A percentile compares a stretch with the other conserved stretches of the same genome.
phyloP scores from a whole-genome alignment of 2,113 vertebrate species.

The Atractosteus spatula region DNA sequence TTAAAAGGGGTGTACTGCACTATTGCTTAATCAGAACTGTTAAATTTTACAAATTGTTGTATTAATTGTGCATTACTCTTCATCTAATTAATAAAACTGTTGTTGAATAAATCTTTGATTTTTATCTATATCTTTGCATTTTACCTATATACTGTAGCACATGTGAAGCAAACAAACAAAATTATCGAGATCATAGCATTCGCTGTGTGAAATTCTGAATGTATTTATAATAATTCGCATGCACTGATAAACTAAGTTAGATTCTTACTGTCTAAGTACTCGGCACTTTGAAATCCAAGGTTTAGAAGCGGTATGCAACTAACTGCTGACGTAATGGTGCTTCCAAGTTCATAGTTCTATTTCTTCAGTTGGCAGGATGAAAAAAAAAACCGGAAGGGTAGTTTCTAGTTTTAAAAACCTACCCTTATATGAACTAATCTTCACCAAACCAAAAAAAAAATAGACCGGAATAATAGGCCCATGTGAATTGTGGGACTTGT shows the following conservation, averaged over 20 bases:
- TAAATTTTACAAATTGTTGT: conserved; percentile 66
- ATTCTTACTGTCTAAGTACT: too few species aligned
- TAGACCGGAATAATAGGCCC: not conserved
- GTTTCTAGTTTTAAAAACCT: not conserved
- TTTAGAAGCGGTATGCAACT: too few species aligned
- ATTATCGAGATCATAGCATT: too few species aligned
- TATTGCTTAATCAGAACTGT: conserved; percentile 60
- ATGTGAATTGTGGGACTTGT: conserved; percentile 46
- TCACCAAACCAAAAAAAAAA: not conserved
- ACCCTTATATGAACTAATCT: conserved; percentile 9
- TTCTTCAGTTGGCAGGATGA: too few species aligned
- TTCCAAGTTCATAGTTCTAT: too few species aligned
- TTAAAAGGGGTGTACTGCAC: conserved; percentile 44
- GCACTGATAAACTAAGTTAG: too few species aligned
- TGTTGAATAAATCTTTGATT: conserved; percentile 58
- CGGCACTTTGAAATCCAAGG: too few species aligned
- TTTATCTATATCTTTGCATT: not conserved
- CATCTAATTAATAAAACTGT: conserved; percentile 72
- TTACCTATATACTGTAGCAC: not conserved
- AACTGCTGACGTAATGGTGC: too few species aligned
- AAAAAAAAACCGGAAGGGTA: not conserved
- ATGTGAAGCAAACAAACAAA: not conserved
- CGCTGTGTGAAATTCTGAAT: too few species aligned
- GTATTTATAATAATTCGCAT: too few species aligned
- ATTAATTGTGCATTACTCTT: conserved; percentile 73